Percentiles rank a stretch among this genome's conserved stretches.
Conservation (phyloP, 1,140 invertebrate species). For the Drosophila willistoni region DNA sequence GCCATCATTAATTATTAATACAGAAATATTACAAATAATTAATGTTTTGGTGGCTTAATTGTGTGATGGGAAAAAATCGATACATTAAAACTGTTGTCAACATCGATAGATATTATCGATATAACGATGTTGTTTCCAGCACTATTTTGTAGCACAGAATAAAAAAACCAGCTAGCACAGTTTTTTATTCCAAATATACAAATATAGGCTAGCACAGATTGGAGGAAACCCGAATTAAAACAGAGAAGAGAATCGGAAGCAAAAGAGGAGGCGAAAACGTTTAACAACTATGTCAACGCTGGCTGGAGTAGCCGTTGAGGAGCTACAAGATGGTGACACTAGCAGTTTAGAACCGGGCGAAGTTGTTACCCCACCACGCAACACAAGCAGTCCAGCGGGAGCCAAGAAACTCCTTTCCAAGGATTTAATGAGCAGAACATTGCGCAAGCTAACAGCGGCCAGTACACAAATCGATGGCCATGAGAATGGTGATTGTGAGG, state of each 20-base stretch:
- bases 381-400: slow-evolving; percentile 27
- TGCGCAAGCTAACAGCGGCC: slow-evolving; percentile 51
- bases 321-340: slow-evolving; percentile 64
- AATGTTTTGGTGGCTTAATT: too few relatives aligned
- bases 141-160: too few relatives aligned
- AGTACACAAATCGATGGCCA: slow-evolving; percentile 40
- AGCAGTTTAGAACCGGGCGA: slow-evolving; percentile 78
- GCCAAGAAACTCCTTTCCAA: slow-evolving; percentile 54
- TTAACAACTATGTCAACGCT: slow-evolving; percentile 6
- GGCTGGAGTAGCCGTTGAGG: slow-evolving; percentile 30
- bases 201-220: not conserved
- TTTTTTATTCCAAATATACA: too few relatives aligned
- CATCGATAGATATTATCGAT: too few relatives aligned
- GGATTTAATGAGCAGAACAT: slow-evolving; percentile 52
- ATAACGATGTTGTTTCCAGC: too few relatives aligned
- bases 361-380: slow-evolving; percentile 72
- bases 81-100: too few relatives aligned
- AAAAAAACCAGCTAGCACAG: too few relatives aligned
- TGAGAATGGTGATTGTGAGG: not conserved
- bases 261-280: too few relatives aligned
- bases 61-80: too few relatives aligned
- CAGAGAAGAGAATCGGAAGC: not conserved
- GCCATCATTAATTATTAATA: too few relatives aligned
- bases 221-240: slow-evolving; percentile 19
- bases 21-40: too few relatives aligned